These are phyloP conservation scores for Zenarchopterus dispar DNA, from an alignment of 2,797 vertebrate genomes.

Conservation along the genomic window DNA sequence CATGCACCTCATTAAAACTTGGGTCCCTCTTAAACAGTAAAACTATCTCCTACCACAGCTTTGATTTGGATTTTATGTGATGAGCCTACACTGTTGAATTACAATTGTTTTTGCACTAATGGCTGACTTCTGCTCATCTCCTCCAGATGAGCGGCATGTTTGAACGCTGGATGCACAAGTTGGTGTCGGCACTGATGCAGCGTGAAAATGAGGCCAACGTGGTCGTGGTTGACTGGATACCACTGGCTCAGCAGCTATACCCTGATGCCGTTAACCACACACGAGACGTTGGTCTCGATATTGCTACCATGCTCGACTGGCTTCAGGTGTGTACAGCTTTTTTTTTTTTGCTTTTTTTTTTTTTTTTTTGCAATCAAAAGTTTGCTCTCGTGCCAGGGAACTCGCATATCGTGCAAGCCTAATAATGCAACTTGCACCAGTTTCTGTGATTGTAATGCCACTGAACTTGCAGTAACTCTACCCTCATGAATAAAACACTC, in stretches of 20 bases:
- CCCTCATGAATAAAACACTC: no score
- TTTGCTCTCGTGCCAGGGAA: background rate
- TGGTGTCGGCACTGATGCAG: conserved; percentile 86
- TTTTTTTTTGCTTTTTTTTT: no score
- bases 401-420: no score
- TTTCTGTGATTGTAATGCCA: background rate
- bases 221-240: conserved; percentile 92
- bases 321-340: conserved; percentile 87
- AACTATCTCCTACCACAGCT: no score
- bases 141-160: conserved; percentile 91
- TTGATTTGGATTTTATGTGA: background rate
- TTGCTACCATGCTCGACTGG: conserved; percentile 90
- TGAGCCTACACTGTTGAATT: no score
- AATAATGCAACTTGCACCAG: background rate
- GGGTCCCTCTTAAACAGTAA: background rate
- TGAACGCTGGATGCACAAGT: conserved; percentile 88
- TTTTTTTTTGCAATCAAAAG: background rate
- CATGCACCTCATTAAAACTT: background rate
- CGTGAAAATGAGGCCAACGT: conserved; percentile 89
- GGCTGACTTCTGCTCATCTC: conserved; percentile 12
- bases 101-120: background rate
- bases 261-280: conserved; percentile 91
- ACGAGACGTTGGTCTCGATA: conserved; percentile 79
- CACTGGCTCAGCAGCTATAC: conserved; percentile 91
- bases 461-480: no score